These are phyloP conservation scores for Mamestra brassicae DNA, from an alignment of 2,888 invertebrate species.

Conservation along the genomic window DNA sequence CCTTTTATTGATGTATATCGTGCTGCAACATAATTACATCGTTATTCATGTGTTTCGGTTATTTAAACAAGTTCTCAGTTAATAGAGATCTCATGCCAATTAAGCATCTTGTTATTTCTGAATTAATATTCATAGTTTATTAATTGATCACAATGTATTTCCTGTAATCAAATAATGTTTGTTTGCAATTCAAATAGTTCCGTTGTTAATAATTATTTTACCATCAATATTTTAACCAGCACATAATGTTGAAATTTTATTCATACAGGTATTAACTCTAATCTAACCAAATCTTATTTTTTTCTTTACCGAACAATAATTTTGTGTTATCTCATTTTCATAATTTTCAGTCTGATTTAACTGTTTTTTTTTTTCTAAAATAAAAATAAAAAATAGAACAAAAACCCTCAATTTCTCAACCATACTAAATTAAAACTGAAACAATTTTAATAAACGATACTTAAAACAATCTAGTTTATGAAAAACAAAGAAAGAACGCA, in stretches of 20 bases:
- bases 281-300: too few relatives aligned
- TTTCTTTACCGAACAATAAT: neutral
- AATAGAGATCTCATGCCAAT: conserved; percentile 48
- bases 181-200: conserved; percentile 30
- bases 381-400: neutral
- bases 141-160: conserved; percentile 51
- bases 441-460: conserved; percentile 37
- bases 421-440: conserved; percentile 21
- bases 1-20: conserved; percentile 10
- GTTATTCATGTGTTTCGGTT: conserved; percentile 50
- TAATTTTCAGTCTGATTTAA: too few relatives aligned
- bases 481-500: conserved; percentile 66
- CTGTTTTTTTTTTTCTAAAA: neutral
- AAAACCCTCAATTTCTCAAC: conserved; percentile 5
- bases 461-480: conserved; percentile 52
- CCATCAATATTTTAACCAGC: neutral
- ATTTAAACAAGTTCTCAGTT: conserved; percentile 56
- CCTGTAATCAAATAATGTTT: conserved; percentile 47
- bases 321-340: neutral
- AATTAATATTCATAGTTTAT: conserved; percentile 45
- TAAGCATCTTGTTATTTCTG: conserved; percentile 46
- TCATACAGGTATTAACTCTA: neutral
- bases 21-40: conserved; percentile 43
- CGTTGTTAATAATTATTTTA: conserved; percentile 7
- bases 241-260: neutral